Evolutionary conservation across 2,888 invertebrate species (phyloP).

Genomic region (Lordiphosa andalusiaca): DNA sequence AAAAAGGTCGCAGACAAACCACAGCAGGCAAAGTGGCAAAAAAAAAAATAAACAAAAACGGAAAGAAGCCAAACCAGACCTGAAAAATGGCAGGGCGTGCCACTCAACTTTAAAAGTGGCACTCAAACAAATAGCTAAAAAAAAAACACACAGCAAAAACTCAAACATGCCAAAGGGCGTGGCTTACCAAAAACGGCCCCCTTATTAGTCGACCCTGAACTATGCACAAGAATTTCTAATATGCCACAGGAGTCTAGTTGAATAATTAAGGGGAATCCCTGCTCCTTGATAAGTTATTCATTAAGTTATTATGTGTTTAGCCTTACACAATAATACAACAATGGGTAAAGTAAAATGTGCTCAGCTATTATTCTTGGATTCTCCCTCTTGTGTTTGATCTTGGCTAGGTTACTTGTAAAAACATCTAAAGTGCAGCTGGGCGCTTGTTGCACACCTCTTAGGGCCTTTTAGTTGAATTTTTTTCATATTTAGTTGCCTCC

Average conservation of each 20-base stretch:
- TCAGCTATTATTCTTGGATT: constrained; percentile 49
- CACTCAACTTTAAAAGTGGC: constrained; percentile 57
- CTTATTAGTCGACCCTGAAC: constrained; percentile 14
- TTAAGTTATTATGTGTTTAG: constrained; percentile 73
- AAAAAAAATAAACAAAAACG: constrained; percentile 2
- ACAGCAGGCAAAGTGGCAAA: constrained; percentile 45
- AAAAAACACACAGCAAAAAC: not conserved
- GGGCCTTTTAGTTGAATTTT: constrained; percentile 8
- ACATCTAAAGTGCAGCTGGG: constrained; percentile 63
- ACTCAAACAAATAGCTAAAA: constrained; percentile 47
- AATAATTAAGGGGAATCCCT: constrained; percentile 52
- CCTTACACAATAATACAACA: constrained; percentile 43
- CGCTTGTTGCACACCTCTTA: constrained; percentile 43
- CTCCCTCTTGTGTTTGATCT: constrained; percentile 32
- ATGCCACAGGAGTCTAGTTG: constrained; percentile 55
- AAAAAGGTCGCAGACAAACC: constrained; percentile 45
- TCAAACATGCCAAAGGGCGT: constrained; percentile 9
- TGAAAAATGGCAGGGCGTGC: constrained; percentile 50
- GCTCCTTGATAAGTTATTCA: constrained; percentile 54
- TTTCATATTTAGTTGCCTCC: not conserved
- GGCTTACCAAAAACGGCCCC: constrained; percentile 9
- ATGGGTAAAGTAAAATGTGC: constrained; percentile 25
- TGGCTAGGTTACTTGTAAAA: constrained; percentile 46
- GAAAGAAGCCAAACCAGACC: not conserved
- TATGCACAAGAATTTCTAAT: constrained; percentile 44